Base-by-base conservation (phyloP, 2,113 vertebrate genomes). In the Zosterops hypoxanthus region DNA sequence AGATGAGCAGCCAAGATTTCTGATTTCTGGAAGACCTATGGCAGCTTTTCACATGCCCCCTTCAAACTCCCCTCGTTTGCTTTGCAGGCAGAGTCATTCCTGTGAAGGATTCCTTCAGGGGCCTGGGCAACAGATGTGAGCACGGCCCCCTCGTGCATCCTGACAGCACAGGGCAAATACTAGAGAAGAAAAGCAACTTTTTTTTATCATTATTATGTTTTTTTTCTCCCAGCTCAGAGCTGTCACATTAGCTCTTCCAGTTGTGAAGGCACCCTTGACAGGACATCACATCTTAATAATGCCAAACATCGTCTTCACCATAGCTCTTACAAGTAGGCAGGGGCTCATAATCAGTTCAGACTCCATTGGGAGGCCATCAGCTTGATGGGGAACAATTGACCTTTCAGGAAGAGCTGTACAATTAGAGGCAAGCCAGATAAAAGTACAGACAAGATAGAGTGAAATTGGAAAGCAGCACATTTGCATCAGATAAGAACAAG, bases 271-370 rank as follows among this genome's bases (percentile, higher is more conserved):
- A 63, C 68, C 36, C 47, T 69, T 77, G 75, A 77, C 68, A 86
- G 65, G 50, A 52, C 28, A 24, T 70, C 70, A 26, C 59, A 68
- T 95, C 87, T 96, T 95, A 91, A 85, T 93, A 87, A 94, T 71
- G 85, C 53, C 85, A 93, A 82, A 21, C 42, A 57, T 47, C 25
- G 34, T 85, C 77, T 82, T 76, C 68, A 63, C 80, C 68, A 11
- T 22, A 76, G 52, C 55, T 94, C 70, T 50, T 59, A 5, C 66
- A 71, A 89, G 77, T 55, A 82, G 65, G 50, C 73, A 80, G 61
- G 33, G 70, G 73, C 55, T 82, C 72, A 70, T 86, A 87, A 95
- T 90, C 55, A 39, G 41, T 86, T 95, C 71, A 92, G 71, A 59
- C 56, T 95, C 82, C 52, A 12, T 14, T 3, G 18, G 47, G 61